Evolutionary conservation across 30 jellyfish, hydroid and myxozoan species (phyloP).

Genomic region (Aurelia aurita): DNA sequence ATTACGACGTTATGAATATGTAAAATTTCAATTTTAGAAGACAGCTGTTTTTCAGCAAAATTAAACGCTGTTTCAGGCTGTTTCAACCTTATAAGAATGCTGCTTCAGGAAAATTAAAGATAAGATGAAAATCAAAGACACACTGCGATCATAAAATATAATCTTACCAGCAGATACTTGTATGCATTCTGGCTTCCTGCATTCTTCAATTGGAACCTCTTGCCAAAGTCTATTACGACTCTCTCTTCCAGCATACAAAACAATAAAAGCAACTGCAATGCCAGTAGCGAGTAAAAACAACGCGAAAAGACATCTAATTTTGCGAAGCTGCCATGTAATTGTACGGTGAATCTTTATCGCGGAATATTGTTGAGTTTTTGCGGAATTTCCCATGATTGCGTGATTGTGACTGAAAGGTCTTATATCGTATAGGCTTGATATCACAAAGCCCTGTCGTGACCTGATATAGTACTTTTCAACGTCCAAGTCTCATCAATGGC

Average conservation of each 20-base stretch:
- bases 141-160: no score
- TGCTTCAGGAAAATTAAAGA: no score
- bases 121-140: no score
- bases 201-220: neutral
- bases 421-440: no score
- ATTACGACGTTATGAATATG: no score
- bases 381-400: constrained; percentile 11
- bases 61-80: no score
- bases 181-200: neutral
- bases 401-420: neutral
- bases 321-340: constrained; percentile 1
- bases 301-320: constrained; percentile 27
- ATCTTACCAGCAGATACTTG: constrained; percentile 14
- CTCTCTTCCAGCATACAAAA: neutral
- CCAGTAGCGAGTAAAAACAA: constrained; percentile 2
- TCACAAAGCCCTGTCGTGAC: no score
- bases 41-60: no score
- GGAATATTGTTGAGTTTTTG: constrained; percentile 45
- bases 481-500: no score
- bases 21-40: no score
- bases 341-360: constrained; percentile 31
- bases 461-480: no score
- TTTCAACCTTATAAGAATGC: no score
- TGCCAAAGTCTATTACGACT: neutral
- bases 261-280: constrained; percentile 19